Percentiles rank a stretch among this genome's conserved stretches.
These are phyloP conservation scores for Lanistes nyassanus DNA, from an alignment of 1,140 invertebrate genomes.

Conservation along the genomic window DNA sequence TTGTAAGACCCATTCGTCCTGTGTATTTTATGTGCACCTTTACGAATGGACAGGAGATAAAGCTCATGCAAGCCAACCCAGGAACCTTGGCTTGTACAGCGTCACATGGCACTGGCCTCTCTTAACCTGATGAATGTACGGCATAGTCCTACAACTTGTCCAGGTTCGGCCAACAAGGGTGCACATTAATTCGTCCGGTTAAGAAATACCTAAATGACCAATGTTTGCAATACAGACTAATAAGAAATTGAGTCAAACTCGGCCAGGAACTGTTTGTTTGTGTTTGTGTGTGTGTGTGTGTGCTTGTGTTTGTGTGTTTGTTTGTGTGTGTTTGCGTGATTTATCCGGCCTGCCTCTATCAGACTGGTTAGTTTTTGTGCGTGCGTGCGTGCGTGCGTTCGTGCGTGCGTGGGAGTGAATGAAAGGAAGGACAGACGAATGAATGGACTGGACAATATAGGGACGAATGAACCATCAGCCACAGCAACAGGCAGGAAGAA, in stretches of 20 bases:
- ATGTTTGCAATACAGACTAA: no score
- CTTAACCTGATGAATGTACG: not conserved
- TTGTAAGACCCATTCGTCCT: no score
- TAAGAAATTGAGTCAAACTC: not conserved
- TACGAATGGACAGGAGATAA: no score
- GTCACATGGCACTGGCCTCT: no score
- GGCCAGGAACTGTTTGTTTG: not conserved
- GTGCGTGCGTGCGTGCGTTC: conserved; percentile 1
- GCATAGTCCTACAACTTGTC: not conserved
- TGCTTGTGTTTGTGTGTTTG: not conserved
- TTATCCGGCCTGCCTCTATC: not conserved
- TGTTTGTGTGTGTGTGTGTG: conserved; percentile 13
- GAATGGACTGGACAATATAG: not conserved
- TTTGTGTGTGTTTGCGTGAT: not conserved
- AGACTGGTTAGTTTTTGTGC: not conserved
- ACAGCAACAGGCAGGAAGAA: not conserved
- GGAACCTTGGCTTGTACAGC: no score
- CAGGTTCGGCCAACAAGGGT: not conserved
- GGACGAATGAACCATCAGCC: not conserved
- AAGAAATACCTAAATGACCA: no score
- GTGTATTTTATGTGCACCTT: no score
- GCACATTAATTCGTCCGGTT: no score
- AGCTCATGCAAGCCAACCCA: no score
- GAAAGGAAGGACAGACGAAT: not conserved
- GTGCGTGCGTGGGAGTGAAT: conserved; percentile 5